Evolutionary conservation across 2,797 vertebrate species (phyloP), one percentile per base, ranked within the genome.

Genomic region (Cottoperca gobio): DNA sequence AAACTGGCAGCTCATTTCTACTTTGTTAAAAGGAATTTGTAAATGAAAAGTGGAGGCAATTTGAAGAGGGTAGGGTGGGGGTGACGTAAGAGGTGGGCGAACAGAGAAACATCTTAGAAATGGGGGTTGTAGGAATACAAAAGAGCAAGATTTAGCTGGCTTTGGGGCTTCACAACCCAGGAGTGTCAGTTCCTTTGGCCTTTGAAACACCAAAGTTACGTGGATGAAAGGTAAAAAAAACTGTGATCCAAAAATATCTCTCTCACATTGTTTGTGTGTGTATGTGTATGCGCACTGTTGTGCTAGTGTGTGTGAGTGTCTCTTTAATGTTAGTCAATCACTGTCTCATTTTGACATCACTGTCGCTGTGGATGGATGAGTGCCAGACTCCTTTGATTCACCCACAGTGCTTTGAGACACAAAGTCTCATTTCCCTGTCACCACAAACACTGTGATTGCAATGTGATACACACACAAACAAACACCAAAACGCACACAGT

Each of bases 291-390:
- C 6, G 9, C 52, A 54, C 28, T 33, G 52, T 54, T 48, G 45
- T 35, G 39, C 7, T 24, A 16, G 66, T 54, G 63, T 37, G 59
- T 24, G 52, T 3, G 24, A 8, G 39, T 9, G 26, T 26, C 33
- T 70, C 65, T 65, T 73, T 76, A 54, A 67, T 90, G 88, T 89
- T 86, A 85, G 83, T 92, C 91, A 88, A 86, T 91, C 91, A 91
- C 86, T 83, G 86, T 87, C 88, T 90, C 84, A 85, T 84, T 83
- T 73, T 84, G 85, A 87, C 90, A 88, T 88, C 87, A 86, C 84
- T 88, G 90, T 92, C 90, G 90, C 90, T 88, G 79, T 78, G 88
- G 88, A 92, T 90, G 90, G 88, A 91, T 91, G 91, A 89, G 81
- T 91, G 88, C 88, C 83, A 90, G 83, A 80, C 86, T 76, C 78